A percentile compares a stretch with the other conserved stretches of the same genome.
phyloP scores from a whole-genome alignment of 1,140 invertebrate genomes.

The Drosophila punjabiensis region DNA sequence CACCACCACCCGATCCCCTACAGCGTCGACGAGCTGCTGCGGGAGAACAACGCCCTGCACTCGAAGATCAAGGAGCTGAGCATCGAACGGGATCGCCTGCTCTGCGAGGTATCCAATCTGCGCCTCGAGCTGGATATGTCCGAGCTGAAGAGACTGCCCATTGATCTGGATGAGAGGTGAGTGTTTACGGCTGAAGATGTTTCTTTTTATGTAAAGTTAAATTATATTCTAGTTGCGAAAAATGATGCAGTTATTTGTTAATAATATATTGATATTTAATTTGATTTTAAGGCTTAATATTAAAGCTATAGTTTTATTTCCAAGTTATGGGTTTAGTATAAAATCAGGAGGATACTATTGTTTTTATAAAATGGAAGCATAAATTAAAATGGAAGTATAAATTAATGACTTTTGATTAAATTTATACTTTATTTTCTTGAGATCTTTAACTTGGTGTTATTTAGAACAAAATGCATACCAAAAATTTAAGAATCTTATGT shows the following conservation, averaged over 20 bases:
- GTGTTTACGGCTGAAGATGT: slow-evolving; percentile 36
- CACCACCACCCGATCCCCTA: slow-evolving; percentile 33
- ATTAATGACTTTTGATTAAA: not conserved
- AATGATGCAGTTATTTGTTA: no score
- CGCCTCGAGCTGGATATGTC: slow-evolving; percentile 93
- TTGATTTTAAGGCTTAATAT: not conserved
- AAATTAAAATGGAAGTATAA: no score
- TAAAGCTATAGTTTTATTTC: not conserved
- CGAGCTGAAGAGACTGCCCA: slow-evolving; percentile 91
- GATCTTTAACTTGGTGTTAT: not conserved
- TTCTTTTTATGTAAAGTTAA: no score
- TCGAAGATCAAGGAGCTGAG: slow-evolving; percentile 91
- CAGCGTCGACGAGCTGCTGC: slow-evolving; percentile 88
- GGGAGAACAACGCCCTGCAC: slow-evolving; percentile 91
- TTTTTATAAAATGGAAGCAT: not conserved
- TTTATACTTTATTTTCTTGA: not conserved
- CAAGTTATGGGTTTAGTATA: not conserved
- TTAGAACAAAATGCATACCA: not conserved
- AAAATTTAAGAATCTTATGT: not conserved
- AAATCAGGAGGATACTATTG: not conserved
- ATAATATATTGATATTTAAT: not conserved
- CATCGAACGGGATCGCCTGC: slow-evolving; percentile 91
- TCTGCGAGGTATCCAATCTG: slow-evolving; percentile 93
- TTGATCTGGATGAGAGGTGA: slow-evolving; percentile 90
- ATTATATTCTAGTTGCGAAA: not conserved